Base-by-base conservation (phyloP, 1,140 invertebrate species). In the Bombus huntii region DNA sequence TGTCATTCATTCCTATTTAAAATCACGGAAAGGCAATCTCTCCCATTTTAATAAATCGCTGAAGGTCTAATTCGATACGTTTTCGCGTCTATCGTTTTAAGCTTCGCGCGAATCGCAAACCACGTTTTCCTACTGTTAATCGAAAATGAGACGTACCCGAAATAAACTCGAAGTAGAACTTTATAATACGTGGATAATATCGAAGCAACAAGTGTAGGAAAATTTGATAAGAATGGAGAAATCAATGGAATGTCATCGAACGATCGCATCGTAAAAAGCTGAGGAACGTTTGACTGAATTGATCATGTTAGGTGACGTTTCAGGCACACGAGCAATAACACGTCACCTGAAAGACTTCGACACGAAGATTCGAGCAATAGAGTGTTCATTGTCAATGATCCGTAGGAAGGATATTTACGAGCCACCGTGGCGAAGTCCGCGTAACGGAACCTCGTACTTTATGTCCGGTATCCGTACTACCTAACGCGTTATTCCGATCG, bases 401-500 rank as follows among this genome's bases (percentile, higher is more conserved):
- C 34, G 28, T 22, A 8, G 34, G 13, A 65, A 75, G 42, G 22
- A 57, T 39, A 77, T 70, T 68, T 78, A 77, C 47, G 34, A 37
- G 15, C 34, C 34, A 25, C 3, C 31, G 72, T 74, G 28, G 13
- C 15, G 13, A 28, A 84, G 66, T 84, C 73, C n/a, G 31, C 73
- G 22, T 22, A 53, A 31, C 44, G 9, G 73, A 77, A 57, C 22
- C 62, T 77, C 65, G 42, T 78, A 70, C 44, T 77, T 83, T 78
- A 83, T 59, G 82, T 71, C 53, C 75, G 81, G 74, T 78, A 57
- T 66, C 44, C 81, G 59, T 83, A 65, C 34, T 75, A 66, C 73
- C n/a, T 65, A 28, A 28, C 53, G 34, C 47, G 44, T 25, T 28
- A 28, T 74, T 42, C n/a, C 25, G 53, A 5, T 25, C n/a, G 12